Conservation (phyloP, 2,797 vertebrate genomes). For the Melanotaenia parkinsoni region DNA sequence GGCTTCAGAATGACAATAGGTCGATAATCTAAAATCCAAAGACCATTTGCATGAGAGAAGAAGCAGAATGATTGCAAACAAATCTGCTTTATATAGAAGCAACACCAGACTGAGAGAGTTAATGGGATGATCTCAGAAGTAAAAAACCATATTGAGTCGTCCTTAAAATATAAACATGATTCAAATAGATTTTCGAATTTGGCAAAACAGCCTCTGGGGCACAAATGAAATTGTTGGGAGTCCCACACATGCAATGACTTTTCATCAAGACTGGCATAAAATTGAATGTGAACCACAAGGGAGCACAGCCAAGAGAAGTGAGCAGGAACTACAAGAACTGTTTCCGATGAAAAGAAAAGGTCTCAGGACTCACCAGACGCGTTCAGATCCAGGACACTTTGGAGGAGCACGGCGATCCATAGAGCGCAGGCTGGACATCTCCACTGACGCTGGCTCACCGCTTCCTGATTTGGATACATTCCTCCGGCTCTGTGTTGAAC, state of each 20-base stretch:
- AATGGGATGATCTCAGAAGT: constrained; percentile 14
- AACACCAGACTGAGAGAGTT: constrained; percentile 2
- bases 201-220: not conserved
- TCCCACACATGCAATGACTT: not conserved
- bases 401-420: constrained; percentile 73
- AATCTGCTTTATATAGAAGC: not conserved
- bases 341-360: not conserved
- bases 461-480: constrained; percentile 80
- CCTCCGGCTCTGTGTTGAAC: constrained; percentile 70
- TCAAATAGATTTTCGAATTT: constrained; percentile 3
- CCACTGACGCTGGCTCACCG: constrained; percentile 66
- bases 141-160: constrained; percentile 10
- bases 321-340: no score
- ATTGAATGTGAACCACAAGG: constrained; percentile 21
- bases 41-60: constrained; percentile 65
- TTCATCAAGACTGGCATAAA: constrained; percentile 1
- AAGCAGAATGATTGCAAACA: constrained; percentile 31
- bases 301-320: constrained; percentile 2
- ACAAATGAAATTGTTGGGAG: not conserved
- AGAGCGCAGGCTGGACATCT: constrained; percentile 77
- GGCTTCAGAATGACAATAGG: constrained; percentile 61
- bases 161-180: not conserved
- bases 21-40: constrained; percentile 65
- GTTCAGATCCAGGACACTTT: constrained; percentile 61
- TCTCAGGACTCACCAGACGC: constrained; percentile 76